Conservation (phyloP, 2,888 invertebrate species). For the Diachrysia chrysitis region DNA sequence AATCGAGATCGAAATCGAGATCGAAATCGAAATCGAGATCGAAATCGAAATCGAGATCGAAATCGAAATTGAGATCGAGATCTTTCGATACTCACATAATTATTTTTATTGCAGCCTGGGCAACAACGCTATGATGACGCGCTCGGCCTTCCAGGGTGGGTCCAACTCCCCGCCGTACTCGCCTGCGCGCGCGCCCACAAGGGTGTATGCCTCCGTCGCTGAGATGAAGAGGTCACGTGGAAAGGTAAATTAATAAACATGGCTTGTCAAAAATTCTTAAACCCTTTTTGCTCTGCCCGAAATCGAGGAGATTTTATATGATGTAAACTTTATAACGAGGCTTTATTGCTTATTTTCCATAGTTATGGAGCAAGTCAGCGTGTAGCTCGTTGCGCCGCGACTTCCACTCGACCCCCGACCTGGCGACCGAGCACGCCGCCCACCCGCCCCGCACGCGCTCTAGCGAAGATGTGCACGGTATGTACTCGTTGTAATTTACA, state of each 20-base stretch:
- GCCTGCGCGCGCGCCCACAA: constrained; percentile 90
- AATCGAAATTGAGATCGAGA: no score
- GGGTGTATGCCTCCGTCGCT: constrained; percentile 97
- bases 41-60: no score
- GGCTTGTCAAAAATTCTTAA: no score
- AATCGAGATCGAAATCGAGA: no score
- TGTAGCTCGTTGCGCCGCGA: constrained; percentile 91
- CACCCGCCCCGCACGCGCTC: constrained; percentile 80
- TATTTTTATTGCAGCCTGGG: constrained; percentile 70
- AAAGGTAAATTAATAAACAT: constrained; percentile 85
- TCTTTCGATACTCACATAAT: no score
- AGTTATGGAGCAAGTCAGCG: constrained; percentile 86
- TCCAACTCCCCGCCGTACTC: constrained; percentile 91
- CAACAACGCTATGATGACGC: constrained; percentile 92
- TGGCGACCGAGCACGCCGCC: constrained; percentile 83
- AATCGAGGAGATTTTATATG: no score
- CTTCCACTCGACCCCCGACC: constrained; percentile 97
- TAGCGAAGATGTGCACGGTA: constrained; percentile 84
- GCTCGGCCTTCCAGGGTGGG: constrained; percentile 91
- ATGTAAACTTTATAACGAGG: no score
- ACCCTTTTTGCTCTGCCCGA: no score
- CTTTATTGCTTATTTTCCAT: no score
- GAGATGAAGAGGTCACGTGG: constrained; percentile 97
- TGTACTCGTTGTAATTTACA: not conserved
- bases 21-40: no score